Base-by-base conservation (phyloP, 2,888 invertebrate species). In the Sinopyrophorus schimmeli region DNA sequence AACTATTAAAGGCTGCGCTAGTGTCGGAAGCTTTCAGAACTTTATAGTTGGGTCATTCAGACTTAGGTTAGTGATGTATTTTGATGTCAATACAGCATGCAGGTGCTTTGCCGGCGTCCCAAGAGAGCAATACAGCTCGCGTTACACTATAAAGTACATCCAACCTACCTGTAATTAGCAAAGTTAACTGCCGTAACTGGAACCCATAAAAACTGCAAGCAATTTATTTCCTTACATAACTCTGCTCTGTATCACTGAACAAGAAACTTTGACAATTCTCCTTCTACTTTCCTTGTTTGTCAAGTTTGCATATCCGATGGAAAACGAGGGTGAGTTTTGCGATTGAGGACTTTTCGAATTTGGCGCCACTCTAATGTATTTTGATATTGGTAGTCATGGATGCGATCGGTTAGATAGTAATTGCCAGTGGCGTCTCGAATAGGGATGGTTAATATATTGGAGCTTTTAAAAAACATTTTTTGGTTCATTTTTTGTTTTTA, bases 161-260 rank as follows among this genome's bases (percentile, higher is more conserved):
- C 50, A 56, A 49, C 54, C 47, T 47, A 58, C 54, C 58, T 58
- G 55, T 58, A 58, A 58, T 58, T 58, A 58, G 58, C 55, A 48
- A 46, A 53, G 46, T 56, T 58, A 58, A 58, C 58, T 50, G 50
- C 55, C 55, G 55, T 44, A 53, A 55, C 55, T 52, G 39, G 35
- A 31, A 44, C 51, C 55, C 55, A 44, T 56, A 58, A 58, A 56
- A 58, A 56, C 28, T 46, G 30, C 24, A 35, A 30, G 30, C 40
- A 46, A 40, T 50, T 46, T 46, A 50, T 50, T 40, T 50, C 40
- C 27, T 46, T 50, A 26, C 27, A 50, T 40, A 30, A 40, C 49
- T 39, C n/a, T 21, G 20, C 18, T 38, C 28, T 44, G 28, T 44
- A 37, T 30, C 44, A 44, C 28, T 21, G 34, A 26, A 28, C 41